Base-by-base conservation (phyloP, 2,113 vertebrate species). In the Glaucidium brasilianum region DNA sequence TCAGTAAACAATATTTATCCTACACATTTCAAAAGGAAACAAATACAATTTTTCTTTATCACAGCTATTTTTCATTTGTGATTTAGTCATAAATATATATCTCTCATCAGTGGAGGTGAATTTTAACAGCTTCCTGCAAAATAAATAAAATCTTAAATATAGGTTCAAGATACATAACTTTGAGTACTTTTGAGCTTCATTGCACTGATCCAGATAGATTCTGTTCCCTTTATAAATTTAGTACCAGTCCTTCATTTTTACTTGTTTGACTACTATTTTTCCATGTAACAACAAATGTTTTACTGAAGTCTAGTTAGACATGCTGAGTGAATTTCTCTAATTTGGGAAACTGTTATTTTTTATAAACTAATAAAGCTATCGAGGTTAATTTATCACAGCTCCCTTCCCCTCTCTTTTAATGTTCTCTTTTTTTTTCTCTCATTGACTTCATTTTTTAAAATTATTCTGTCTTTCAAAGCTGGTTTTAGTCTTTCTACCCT, bases 341-440 rank as follows among this genome's bases (percentile, higher is more conserved):
- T 82, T 35, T 53, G 4, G 12, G 12, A 85, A 82, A 79, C 3
- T 2, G 6, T 59, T 63, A 34, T 21, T 43, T 43, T 15, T 43
- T 43, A 43, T 43, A 43, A 19, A 64, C 3, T 49, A 52, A 66
- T 43, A 43, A 75, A 58, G 0, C 7, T 53, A 11, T 39, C 4
- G 16, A 10, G 5, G 4, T 19, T 53, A 12, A 3, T 34, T 52
- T 78, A n/a, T 39, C 15, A 66, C 7, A 69, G 12, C 11, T 10
- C 3, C 5, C 22, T 49, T 2, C 1, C 1, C 2, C 0, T 2
- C 1, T 4, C 52, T 78, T 58, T 49, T 8, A 18, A 52, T 50
- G 2, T 5, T 62, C 3, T 26, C 66, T 49, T 66, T 26, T 71
- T 49, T 66, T 55, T n/a, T 5, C 3, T 37, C 2, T 66, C 20